These are phyloP conservation scores for Ophiodon elongatus DNA, from an alignment of 2,113 vertebrate species.

Conservation along the genomic window DNA sequence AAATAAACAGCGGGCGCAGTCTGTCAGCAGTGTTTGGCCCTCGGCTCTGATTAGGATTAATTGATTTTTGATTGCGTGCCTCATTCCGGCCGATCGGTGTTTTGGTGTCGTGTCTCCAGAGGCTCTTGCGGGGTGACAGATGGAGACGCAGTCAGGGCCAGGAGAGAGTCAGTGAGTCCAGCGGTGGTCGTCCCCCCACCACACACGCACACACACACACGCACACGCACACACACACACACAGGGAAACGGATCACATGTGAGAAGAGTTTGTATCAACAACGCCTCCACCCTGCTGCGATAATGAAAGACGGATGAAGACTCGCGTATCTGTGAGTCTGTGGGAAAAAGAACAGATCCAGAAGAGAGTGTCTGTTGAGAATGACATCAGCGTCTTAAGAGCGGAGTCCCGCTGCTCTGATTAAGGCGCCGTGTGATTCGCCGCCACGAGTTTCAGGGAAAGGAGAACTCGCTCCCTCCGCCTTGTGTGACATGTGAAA, in stretches of 20 bases:
- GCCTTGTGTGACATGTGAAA: slow-evolving; percentile 20
- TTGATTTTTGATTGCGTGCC: slow-evolving; percentile 77
- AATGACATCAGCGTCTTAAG: slow-evolving; percentile 1
- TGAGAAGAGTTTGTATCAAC: slow-evolving; percentile 35
- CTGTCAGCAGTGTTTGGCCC: slow-evolving; percentile 44
- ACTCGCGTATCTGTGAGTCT: background rate
- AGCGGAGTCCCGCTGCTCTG: background rate
- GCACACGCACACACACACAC: slow-evolving; percentile 2
- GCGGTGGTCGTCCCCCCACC: no score
- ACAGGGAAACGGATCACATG: slow-evolving; percentile 20
- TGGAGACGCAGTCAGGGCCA: slow-evolving; percentile 25
- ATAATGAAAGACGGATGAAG: slow-evolving; percentile 35
- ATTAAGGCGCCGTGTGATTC: slow-evolving; percentile 31
- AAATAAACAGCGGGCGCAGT: slow-evolving; percentile 65
- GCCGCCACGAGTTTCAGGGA: background rate
- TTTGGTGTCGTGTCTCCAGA: slow-evolving; percentile 62
- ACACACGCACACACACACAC: slow-evolving; percentile 8
- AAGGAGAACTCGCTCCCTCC: background rate
- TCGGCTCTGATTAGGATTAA: slow-evolving; percentile 82
- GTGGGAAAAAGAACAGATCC: slow-evolving; percentile 14
- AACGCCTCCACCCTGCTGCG: slow-evolving; percentile 22
- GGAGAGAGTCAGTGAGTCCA: slow-evolving; percentile 2
- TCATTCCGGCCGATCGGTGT: slow-evolving; percentile 60
- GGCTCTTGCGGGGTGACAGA: slow-evolving; percentile 50
- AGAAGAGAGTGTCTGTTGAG: background rate